phyloP scores from a whole-genome alignment of 2,797 vertebrate species.

The Siniperca obscura region DNA sequence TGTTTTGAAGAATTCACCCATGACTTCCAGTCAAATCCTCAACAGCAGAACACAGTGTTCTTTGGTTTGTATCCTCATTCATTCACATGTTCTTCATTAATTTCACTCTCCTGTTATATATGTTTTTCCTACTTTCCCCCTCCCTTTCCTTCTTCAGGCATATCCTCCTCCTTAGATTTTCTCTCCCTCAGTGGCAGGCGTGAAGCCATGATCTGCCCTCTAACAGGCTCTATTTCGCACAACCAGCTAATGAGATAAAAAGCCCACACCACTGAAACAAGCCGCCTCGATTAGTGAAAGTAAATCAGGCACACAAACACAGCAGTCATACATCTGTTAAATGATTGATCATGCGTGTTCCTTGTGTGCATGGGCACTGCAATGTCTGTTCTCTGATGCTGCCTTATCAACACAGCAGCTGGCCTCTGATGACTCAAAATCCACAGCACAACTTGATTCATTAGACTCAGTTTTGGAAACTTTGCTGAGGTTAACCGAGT shows the following conservation, averaged over 20 bases:
- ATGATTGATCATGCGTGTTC: constrained; percentile 50
- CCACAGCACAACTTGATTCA: constrained; percentile 36
- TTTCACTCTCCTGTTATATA: not conserved
- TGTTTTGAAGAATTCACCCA: not conserved
- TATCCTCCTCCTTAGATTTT: constrained; percentile 24
- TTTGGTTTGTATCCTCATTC: not conserved
- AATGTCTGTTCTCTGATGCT: constrained; percentile 22
- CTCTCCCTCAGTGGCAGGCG: not conserved
- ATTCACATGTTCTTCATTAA: not conserved
- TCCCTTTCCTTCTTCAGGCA: not conserved
- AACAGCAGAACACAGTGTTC: not conserved
- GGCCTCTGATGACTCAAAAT: constrained; percentile 40
- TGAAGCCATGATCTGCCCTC: constrained; percentile 36
- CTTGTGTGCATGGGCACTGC: constrained; percentile 2
- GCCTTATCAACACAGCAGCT: constrained; percentile 47
- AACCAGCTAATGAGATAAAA: constrained; percentile 38
- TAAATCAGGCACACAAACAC: constrained; percentile 36
- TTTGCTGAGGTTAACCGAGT: constrained; percentile 35
- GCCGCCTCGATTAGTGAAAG: constrained; percentile 47
- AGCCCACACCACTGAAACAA: constrained; percentile 17
- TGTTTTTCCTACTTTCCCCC: not conserved
- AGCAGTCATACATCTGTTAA: constrained; percentile 21
- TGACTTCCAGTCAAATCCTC: not conserved
- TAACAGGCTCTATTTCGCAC: constrained; percentile 16
- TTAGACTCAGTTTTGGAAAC: constrained; percentile 36